phyloP scores from a whole-genome alignment of 2,113 vertebrate genomes.

The Fulica atra region DNA sequence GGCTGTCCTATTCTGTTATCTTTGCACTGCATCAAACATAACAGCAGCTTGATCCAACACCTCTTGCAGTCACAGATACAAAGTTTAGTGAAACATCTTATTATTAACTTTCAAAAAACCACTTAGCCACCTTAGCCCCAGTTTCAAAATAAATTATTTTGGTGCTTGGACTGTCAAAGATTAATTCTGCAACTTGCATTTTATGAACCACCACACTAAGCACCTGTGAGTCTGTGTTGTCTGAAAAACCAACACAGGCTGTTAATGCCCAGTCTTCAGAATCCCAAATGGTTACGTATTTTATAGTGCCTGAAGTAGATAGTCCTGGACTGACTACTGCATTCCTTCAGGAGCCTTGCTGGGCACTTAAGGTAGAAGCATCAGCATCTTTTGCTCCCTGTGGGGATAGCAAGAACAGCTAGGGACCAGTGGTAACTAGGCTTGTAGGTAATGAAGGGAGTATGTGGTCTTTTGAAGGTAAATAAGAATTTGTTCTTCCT shows the following conservation, averaged over 20 bases:
- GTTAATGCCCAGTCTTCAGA: not conserved
- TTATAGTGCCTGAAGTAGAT: not conserved
- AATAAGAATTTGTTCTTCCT: not conserved
- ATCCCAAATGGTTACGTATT: not conserved
- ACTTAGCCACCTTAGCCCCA: not conserved
- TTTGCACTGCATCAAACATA: not conserved
- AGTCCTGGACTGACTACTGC: not conserved
- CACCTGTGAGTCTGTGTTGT: not conserved
- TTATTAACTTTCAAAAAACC: conserved; percentile 10
- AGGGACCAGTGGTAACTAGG: not conserved
- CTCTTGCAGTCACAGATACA: not conserved
- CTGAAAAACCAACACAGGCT: not conserved
- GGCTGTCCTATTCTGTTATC: not conserved
- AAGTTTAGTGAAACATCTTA: not conserved
- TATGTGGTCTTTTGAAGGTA: not conserved
- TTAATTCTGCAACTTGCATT: not conserved
- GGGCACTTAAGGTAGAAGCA: not conserved
- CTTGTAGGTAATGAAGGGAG: not conserved
- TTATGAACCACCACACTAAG: not conserved
- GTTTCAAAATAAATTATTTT: not conserved
- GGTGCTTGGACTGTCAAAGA: not conserved
- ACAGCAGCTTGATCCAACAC: not conserved
- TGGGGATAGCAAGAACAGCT: not conserved
- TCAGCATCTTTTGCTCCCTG: not conserved
- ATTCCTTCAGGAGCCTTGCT: not conserved